Conservation (phyloP, 2,113 vertebrate genomes). For the Platysternon megacephalum region DNA sequence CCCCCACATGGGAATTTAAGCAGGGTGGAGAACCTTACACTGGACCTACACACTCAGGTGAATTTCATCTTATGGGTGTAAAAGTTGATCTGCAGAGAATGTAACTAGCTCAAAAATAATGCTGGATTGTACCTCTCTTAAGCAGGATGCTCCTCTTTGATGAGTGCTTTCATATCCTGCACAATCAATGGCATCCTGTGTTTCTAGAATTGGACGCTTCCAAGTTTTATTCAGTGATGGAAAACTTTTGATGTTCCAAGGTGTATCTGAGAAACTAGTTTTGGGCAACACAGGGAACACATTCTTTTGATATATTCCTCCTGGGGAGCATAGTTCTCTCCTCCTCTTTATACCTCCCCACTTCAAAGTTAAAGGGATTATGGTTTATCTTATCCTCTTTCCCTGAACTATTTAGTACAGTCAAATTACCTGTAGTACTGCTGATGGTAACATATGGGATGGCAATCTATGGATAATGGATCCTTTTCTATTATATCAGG, state of each 20-base stretch:
- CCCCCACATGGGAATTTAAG: fast-evolving
- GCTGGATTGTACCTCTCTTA: not conserved
- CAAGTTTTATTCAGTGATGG: not conserved
- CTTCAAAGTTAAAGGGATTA: not conserved
- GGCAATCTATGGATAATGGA: not conserved
- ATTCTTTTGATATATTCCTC: not conserved
- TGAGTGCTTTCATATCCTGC: not conserved
- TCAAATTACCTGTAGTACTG: not conserved
- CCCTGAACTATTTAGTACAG: not conserved
- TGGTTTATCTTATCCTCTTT: not conserved
- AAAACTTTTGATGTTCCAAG: not conserved
- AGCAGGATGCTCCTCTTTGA: not conserved
- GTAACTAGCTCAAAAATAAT: not conserved
- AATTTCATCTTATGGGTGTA: not conserved
- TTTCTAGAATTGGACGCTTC: not conserved
- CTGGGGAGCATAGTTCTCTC: not conserved
- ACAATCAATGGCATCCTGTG: not conserved
- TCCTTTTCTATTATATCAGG: not conserved
- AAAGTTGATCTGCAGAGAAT: not conserved
- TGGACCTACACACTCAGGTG: not conserved
- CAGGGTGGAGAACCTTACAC: not conserved
- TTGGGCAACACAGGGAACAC: not conserved
- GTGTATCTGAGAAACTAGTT: not conserved
- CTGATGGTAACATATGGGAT: not conserved
- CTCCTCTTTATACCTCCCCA: not conserved